Conservation (phyloP, 2,113 vertebrate genomes). For the Tyrannus savana region DNA sequence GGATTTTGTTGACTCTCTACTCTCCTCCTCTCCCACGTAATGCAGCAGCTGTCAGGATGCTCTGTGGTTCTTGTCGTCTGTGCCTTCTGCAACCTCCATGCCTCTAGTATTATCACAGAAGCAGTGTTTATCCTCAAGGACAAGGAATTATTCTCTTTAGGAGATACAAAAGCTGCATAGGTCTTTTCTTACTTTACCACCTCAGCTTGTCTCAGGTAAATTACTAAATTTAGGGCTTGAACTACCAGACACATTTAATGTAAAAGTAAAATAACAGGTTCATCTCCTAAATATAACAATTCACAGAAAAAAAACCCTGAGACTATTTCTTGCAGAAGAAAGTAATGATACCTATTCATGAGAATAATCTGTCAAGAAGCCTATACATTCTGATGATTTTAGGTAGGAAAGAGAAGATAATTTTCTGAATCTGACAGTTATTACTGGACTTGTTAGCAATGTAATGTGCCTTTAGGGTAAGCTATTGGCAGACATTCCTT, state of each 20-base stretch:
- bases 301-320: neutral
- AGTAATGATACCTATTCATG: neutral
- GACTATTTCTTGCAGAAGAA: neutral
- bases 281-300: neutral
- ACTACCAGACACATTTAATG: neutral
- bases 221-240: neutral
- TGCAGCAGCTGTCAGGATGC: neutral
- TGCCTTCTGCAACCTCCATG: neutral
- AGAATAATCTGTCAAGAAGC: neutral
- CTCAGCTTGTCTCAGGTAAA: neutral
- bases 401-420: neutral
- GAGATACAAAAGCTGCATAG: neutral
- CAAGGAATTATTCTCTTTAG: neutral
- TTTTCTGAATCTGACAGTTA: constrained; percentile 7
- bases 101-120: neutral
- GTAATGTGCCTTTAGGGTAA: constrained; percentile 11
- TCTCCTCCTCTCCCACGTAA: neutral
- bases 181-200: neutral
- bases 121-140: neutral
- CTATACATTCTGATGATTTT: neutral
- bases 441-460: neutral
- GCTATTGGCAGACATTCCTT: neutral
- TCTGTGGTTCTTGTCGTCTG: neutral
- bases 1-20: neutral
- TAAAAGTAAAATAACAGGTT: neutral